Base-by-base conservation (phyloP, 2,888 invertebrate species). In the Bugulina stolonifera region DNA sequence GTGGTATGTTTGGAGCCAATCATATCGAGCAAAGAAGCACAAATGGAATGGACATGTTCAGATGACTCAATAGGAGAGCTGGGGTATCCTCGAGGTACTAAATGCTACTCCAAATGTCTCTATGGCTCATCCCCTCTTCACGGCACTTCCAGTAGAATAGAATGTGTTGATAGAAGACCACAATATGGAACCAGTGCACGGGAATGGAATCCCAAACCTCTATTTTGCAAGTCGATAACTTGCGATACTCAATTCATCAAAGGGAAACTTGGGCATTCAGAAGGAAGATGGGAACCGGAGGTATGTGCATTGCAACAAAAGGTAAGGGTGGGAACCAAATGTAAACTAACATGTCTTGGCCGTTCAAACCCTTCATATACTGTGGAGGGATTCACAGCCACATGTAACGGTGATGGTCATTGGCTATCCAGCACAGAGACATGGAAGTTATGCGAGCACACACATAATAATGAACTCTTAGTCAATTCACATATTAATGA, bases 171-270 rank as follows among this genome's bases (percentile, higher is more conserved):
- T 27, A 64, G 64, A 64, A 27, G 27, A 64, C 64, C 64, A 10
- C 64, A 64, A 32, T 64, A 64, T 32, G 64, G 64, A 5, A 22
- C 25, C 22, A 64, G 2, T 29, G 64, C 64, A 2, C 29, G 64
- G 32, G 64, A 64, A 32, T 64, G 64, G 64, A 64, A 64, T n/a
- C 64, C 64, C 2, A 64, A 64, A 34, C 64, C 64, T 14, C 32
- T 64, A 3, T 64, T 64, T 64, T 64, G 64, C n/a, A 64, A 64
- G 27, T 14, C 64, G 5, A n/a, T 22, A 2, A 64, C 64, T 14
- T 64, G 64, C 27, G 32, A 64, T 14, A 64, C 64, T 25, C 14
- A 14, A 32, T 32, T 18, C 27, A 64, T 64, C 5, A 27, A n/a
- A 32, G 64, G 32, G 18, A 32, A 34, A 27, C 2, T 14, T 3